Evolutionary conservation across 2,888 invertebrate genomes (phyloP), one percentile per base, ranked within the genome.

Genomic region (Ophion obscuratus): DNA sequence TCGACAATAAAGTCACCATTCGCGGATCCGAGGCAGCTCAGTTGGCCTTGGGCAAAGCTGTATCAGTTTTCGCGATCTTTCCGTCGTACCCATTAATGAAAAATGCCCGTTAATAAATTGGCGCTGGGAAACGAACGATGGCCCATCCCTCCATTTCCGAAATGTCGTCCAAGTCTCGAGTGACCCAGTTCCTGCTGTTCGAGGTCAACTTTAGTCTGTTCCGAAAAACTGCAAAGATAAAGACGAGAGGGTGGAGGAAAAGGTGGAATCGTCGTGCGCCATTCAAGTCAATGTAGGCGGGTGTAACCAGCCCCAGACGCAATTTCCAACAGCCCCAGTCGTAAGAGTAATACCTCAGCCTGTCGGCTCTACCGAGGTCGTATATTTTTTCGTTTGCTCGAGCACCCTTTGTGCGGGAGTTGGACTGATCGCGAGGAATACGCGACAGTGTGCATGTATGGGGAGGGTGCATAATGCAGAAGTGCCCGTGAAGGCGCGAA

Each of bases 331-430:
- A 27, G 24, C 59, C 27, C 57, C 75, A 57, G 61, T 57, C 66
- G 71, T 79, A 80, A 75, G 70, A 83, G 78, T 85, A 82, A 85
- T 85, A 75, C 75, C 82, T 64, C 78, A 59, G 78, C 79, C 74
- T 17, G 59, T 67, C 79, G 66, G 78, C 70, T 53, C 75, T 75
- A 61, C 75, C 75, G 40, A 64, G 53, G 75, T 62, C 44, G 62
- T 83, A 80, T 80, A 85, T 85, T 85, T 83, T 83, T 73, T 79
- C 64, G 64, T 66, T 57, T 68, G 70, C 78, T 66, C 70, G 64
- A 77, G 75, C 70, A 71, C 36, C 62, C 78, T 71, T 47, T 67
- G 71, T 61, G 53, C 31, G 66, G 24, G 64, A 53, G 20, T 57
- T 24, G 67, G 31, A 61, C 64, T 31, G 83, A 77, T 83, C 81